Evolutionary conservation across 1,140 invertebrate species (phyloP), one percentile per base, ranked within the genome.

Genomic region (Araneus ventricosus): DNA sequence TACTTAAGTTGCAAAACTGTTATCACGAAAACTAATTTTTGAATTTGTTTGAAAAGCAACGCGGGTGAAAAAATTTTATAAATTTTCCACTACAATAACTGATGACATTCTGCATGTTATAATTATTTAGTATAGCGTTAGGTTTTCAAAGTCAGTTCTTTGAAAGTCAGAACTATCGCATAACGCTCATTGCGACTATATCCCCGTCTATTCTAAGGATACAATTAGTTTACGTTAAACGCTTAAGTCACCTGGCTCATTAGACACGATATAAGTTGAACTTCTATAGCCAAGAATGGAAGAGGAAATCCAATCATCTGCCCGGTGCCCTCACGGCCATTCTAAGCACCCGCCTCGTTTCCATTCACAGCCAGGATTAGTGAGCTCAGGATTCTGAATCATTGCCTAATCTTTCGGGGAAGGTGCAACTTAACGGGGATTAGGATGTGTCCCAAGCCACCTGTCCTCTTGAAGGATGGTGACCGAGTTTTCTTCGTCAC

Each of bases 371-470:
- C 70, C 10, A 20, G 70, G 70, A 75, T 75, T 75, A 75, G 30
- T 20, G 8, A 20, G 30, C 20, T 75, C 70, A 75, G 30, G 14
- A 75, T 75, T 75, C 70, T 75, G 70, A 75, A 75, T 75, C 70
- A 75, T 75, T 75, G 70, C 70, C 70, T 75, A 75, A 75, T 75
- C 70, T 75, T 63, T 34, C 70, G 20, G 30, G 70, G 70, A 27
- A 37, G 70, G 30, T 34, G 70, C 70, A 75, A 37, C 70, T 75
- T 75, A 75, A 75, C 70, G 70, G 70, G 70, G 27, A 75, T 75
- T 75, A 75, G 30, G 7, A 10, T 20, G 70, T 20, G 70, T 37
- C 70, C 20, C 30, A 17, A 20, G 17, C 70, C 70, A 75, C 70
- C 70, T 75, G 70, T 75, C 70, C 34, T 75, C 70, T 22, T 34